Evolutionary conservation across 2,113 vertebrate species (phyloP).

Genomic region (Percopsis transmontana): DNA sequence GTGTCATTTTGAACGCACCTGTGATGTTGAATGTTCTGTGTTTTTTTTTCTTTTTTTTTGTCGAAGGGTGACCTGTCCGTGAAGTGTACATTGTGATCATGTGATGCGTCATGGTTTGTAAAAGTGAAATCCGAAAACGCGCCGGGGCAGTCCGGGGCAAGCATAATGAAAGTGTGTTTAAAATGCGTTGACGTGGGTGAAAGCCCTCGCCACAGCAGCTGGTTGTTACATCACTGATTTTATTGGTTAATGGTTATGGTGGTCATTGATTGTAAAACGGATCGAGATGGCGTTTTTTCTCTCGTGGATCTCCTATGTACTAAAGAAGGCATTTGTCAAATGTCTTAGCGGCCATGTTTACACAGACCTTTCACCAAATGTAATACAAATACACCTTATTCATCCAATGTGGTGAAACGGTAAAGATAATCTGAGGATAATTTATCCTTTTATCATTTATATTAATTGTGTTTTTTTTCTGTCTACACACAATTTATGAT

Average conservation of each 20-base stretch:
- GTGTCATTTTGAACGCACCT: neutral
- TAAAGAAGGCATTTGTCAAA: neutral
- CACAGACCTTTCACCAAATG: slow-evolving; percentile 23
- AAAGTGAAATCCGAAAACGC: slow-evolving; percentile 4
- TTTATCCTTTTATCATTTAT: slow-evolving; percentile 19
- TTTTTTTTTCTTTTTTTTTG: slow-evolving; percentile 10
- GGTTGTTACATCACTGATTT: neutral
- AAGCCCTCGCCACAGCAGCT: slow-evolving; percentile 9
- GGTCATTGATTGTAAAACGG: slow-evolving; percentile 23
- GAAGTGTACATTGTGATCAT: slow-evolving; percentile 22
- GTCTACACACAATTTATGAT: too few species aligned
- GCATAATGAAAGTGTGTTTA: slow-evolving; percentile 24
- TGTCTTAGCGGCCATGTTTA: slow-evolving; percentile 42
- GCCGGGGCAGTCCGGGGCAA: neutral
- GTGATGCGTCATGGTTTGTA: slow-evolving; percentile 20
- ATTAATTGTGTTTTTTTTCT: neutral
- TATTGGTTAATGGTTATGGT: neutral
- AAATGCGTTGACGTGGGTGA: slow-evolving; percentile 12
- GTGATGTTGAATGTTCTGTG: slow-evolving; percentile 22
- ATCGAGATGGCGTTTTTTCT: slow-evolving; percentile 5
- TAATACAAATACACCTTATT: slow-evolving; percentile 7
- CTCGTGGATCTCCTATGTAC: slow-evolving; percentile 15
- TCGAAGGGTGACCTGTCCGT: slow-evolving; percentile 14
- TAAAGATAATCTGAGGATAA: neutral
- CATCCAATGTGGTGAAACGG: slow-evolving; percentile 3